Evolutionary conservation across 2,113 vertebrate genomes (phyloP), one percentile per base, ranked within the genome.

Genomic region (Leptobrachium ailaonicum): DNA sequence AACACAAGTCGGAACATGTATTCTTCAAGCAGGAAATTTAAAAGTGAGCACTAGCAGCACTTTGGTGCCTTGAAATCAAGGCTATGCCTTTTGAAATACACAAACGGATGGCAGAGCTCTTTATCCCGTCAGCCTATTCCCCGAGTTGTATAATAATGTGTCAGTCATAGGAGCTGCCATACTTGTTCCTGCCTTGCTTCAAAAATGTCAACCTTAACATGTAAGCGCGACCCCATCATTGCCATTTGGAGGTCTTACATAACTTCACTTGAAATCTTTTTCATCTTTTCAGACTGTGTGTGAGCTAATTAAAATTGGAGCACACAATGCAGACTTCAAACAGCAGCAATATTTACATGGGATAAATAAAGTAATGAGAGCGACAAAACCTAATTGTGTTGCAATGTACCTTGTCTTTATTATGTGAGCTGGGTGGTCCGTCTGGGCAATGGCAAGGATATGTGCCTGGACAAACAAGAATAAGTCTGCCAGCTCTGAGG

Each of bases 171-270:
- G n/a, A 32, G 13, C 20, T 64, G 62, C 3, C 62, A 64, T 64
- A 32, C 62, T 64, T 20, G 20, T 64, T 64, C 32, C 62, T 64
- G 62, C n/a, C 62, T 64, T 64, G n/a, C 62, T 64, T 64, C 62
- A 64, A 64, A 64, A 11, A 60, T 12, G 56, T 60, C 56, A 60
- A 14, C 56, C 13, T 60, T 60, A 64, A 64, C 9, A 64, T 64
- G 40, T 40, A 32, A 13, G 10, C 6, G 9, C 6, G n/a, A 13
- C 5, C 62, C 62, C 62, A 32, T 64, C 32, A 64, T 32, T 6
- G 62, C 32, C 40, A 13, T 32, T 32, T 11, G 10, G 56, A 11
- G 56, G 56, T 4, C 56, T 60, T 4, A 13, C 13, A 60, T 60
- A 60, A 60, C 56, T 11, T 7, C 13, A 11, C 56, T 60, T 50